Conservation (phyloP, 1,140 invertebrate genomes). For the Amyelois transitella region DNA sequence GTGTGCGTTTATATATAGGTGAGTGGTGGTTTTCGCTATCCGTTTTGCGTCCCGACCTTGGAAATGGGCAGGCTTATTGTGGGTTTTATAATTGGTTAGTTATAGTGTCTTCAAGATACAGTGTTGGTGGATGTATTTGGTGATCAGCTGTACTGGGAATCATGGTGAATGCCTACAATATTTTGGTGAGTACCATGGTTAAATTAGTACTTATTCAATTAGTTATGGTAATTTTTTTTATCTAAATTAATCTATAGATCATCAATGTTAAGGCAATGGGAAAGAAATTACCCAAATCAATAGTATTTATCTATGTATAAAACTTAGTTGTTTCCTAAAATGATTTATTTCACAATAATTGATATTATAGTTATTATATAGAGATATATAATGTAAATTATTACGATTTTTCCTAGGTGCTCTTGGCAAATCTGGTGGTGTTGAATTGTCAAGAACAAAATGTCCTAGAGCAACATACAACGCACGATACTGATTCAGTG, state of each 20-base stretch:
- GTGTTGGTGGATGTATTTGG: slow-evolving; percentile 21
- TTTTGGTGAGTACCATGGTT: slow-evolving; percentile 37
- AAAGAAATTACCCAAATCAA: no score
- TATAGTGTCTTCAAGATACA: not conserved
- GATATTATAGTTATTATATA: not conserved
- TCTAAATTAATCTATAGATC: not conserved
- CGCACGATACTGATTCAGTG: slow-evolving; percentile 11
- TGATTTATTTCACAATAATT: not conserved
- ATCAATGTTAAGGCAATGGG: no score
- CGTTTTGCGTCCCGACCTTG: slow-evolving; percentile 61
- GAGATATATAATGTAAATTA: slow-evolving; percentile 4
- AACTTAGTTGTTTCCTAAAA: no score
- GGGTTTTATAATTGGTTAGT: not conserved
- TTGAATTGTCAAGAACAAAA: slow-evolving; percentile 51
- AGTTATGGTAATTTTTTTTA: not conserved
- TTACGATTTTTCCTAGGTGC: slow-evolving; percentile 44
- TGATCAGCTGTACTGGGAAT: slow-evolving; percentile 16
- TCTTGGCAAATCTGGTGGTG: slow-evolving; percentile 45
- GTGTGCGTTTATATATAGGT: slow-evolving; percentile 69
- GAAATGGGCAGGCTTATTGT: slow-evolving; percentile 48
- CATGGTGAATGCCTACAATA: slow-evolving; percentile 45
- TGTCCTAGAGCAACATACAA: slow-evolving; percentile 16
- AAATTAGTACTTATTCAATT: not conserved
- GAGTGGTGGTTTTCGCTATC: slow-evolving; percentile 38
- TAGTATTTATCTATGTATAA: no score